Evolutionary conservation across 2,797 vertebrate species (phyloP).

Genomic region (Takifugu rubripes): DNA sequence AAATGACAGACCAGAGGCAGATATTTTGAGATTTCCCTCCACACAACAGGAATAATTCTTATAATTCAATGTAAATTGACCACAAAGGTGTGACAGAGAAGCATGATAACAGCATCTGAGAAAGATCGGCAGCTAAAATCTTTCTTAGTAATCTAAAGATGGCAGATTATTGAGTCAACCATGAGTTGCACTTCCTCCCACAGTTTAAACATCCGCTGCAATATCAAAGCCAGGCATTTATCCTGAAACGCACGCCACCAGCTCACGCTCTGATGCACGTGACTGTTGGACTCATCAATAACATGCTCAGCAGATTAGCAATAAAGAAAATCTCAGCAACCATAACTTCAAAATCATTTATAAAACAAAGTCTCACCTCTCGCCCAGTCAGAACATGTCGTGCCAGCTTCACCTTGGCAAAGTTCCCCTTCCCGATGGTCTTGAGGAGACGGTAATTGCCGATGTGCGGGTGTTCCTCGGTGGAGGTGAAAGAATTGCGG

Average conservation of each 20-base stretch:
- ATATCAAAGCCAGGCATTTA: background rate
- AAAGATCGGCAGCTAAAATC: too few species aligned
- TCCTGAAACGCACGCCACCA: background rate
- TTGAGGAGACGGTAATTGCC: conserved; percentile 94
- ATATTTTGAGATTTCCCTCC: too few species aligned
- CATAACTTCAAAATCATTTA: background rate
- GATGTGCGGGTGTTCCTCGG: conserved; percentile 92
- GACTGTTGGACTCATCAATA: background rate
- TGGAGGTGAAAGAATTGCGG: conserved; percentile 89
- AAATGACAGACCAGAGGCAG: too few species aligned
- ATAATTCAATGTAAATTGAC: too few species aligned
- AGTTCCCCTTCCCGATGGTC: conserved; percentile 96
- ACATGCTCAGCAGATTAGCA: background rate
- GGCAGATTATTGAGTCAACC: background rate
- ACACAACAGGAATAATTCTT: too few species aligned
- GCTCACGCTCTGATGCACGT: background rate
- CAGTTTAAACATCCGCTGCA: background rate
- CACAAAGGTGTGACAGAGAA: too few species aligned
- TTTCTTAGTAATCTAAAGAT: background rate
- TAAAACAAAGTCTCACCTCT: conserved; percentile 79
- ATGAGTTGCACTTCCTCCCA: background rate
- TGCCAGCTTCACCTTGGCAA: conserved; percentile 94
- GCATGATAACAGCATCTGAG: too few species aligned
- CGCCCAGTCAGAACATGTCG: conserved; percentile 90
- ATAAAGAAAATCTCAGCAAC: too few species aligned